Conservation (phyloP, 2,113 vertebrate genomes). For the Fukomys damarensis region DNA sequence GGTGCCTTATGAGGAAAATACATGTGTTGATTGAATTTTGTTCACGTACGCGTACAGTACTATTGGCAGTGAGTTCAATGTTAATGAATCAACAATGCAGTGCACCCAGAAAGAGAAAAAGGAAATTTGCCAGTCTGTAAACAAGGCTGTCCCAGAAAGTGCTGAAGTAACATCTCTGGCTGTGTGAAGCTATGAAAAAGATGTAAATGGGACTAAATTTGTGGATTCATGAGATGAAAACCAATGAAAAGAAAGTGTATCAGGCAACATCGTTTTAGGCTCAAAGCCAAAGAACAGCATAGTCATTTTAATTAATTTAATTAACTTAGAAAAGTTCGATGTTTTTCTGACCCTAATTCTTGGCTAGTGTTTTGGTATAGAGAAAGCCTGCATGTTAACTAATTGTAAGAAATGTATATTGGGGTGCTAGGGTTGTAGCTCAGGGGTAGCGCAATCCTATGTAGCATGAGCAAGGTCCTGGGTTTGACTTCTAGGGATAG, state of each 20-base stretch:
- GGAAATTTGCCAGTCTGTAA: background rate
- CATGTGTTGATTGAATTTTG: background rate
- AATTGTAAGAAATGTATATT: slow-evolving; percentile 1
- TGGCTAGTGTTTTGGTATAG: background rate
- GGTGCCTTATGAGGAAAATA: background rate
- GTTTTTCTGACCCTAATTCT: too few species aligned
- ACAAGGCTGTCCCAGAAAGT: background rate
- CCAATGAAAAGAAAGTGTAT: background rate
- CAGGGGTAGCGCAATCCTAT: background rate
- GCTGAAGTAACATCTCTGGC: background rate
- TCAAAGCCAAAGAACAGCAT: background rate
- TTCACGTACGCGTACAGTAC: background rate
- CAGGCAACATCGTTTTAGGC: background rate
- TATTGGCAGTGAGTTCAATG: background rate
- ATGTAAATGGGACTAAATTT: background rate
- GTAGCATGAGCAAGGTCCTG: background rate
- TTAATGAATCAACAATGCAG: background rate
- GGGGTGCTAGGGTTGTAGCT: background rate
- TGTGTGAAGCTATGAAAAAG: background rate
- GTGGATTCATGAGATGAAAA: background rate
- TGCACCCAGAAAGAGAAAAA: background rate
- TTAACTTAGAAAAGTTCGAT: too few species aligned
- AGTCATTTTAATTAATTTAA: background rate
- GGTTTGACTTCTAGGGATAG: background rate
- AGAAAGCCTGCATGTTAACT: background rate